phyloP scores from a whole-genome alignment of 2,888 invertebrate species.

The Caenorhabditis sinica region DNA sequence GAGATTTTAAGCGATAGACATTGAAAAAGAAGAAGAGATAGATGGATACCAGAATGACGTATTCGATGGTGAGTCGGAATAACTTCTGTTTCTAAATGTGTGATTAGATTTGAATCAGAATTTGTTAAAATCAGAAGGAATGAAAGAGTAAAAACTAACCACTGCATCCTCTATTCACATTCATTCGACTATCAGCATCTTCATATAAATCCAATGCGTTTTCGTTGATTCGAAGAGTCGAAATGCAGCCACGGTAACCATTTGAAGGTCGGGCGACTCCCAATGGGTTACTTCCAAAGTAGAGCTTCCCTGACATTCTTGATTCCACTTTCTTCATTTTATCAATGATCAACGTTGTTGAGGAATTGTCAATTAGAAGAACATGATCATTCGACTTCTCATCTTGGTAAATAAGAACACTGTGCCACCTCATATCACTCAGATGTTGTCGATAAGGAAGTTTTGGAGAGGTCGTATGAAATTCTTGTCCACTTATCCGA shows the following conservation, averaged over 20 bases:
- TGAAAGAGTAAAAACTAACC: conserved; percentile 56
- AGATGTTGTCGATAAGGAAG: conserved; percentile 71
- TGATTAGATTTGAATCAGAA: neutral
- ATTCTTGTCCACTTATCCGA: conserved; percentile 64
- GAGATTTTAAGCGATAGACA: conserved; percentile 41
- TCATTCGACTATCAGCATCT: conserved; percentile 68
- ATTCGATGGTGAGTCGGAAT: conserved; percentile 51
- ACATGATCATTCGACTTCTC: conserved; percentile 70
- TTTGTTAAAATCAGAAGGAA: neutral
- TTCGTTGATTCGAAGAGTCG: conserved; percentile 72
- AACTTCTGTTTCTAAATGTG: conserved; percentile 46
- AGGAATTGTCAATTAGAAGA: conserved; percentile 77
- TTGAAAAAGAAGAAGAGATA: conserved; percentile 7
- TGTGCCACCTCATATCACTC: conserved; percentile 79
- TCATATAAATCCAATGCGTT: conserved; percentile 72
- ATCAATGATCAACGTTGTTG: conserved; percentile 60
- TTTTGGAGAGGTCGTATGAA: conserved; percentile 68
- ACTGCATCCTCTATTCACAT: conserved; percentile 71
- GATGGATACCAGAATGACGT: conserved; percentile 39
- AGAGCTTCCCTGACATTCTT: conserved; percentile 64
- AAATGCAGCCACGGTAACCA: conserved; percentile 75
- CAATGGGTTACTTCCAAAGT: conserved; percentile 57
- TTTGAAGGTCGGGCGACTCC: conserved; percentile 57
- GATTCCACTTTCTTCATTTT: conserved; percentile 41
- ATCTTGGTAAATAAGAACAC: conserved; percentile 74